phyloP scores from a whole-genome alignment of 1,140 invertebrate species.

The Lamellibrachia luymesi region DNA sequence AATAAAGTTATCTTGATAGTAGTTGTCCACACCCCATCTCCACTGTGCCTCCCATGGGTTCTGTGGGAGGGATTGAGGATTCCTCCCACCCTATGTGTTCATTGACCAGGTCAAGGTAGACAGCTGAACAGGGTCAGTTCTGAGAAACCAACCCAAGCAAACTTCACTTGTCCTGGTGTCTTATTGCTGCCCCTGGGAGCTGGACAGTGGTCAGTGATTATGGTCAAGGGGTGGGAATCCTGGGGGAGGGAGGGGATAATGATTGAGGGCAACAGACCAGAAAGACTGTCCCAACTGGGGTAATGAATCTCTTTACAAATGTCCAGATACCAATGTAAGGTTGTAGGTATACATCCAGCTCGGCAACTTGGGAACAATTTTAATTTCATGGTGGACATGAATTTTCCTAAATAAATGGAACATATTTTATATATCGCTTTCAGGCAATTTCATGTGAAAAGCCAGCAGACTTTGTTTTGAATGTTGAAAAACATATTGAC shows the following conservation, averaged over 20 bases:
- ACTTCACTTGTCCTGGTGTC: background rate
- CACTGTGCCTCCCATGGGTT: background rate
- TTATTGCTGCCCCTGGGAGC: background rate
- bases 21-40: background rate
- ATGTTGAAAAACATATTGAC: background rate
- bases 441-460: background rate
- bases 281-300: background rate
- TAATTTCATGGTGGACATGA: background rate
- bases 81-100: background rate
- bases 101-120: background rate
- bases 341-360: background rate
- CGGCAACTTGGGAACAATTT: background rate
- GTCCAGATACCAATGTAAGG: too few relatives aligned
- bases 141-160: background rate
- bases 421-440: background rate
- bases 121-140: background rate
- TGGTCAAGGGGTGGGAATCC: background rate
- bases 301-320: background rate
- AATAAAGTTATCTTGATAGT: background rate
- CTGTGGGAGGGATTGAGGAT: background rate
- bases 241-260: background rate
- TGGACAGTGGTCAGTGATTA: background rate
- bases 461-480: background rate
- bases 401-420: background rate
- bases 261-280: background rate